Evolutionary conservation across 2,888 invertebrate genomes (phyloP).

Genomic region (Coleophora deauratella): DNA sequence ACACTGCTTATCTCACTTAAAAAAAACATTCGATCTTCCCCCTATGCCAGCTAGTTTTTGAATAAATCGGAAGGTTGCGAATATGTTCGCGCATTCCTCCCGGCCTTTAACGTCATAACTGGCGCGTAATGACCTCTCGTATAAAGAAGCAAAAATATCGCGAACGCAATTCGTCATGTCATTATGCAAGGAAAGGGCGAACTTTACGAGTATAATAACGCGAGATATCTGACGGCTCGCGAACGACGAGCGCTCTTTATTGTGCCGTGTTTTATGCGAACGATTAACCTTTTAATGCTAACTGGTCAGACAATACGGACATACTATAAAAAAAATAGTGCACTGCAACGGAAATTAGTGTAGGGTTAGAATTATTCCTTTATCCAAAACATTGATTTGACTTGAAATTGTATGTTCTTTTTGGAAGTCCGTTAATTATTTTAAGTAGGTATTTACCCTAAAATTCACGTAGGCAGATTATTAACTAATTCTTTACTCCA

Average conservation of each 20-base stretch:
- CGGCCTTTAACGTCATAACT: slow-evolving; percentile 40
- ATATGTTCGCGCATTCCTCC: slow-evolving; percentile 33
- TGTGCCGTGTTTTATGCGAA: slow-evolving; percentile 69
- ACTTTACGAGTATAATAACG: slow-evolving; percentile 73
- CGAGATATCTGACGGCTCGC: slow-evolving; percentile 66
- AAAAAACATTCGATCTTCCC: too few relatives aligned
- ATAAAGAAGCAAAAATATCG: slow-evolving; percentile 70
- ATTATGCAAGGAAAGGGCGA: slow-evolving; percentile 73
- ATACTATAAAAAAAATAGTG: slow-evolving; percentile 28
- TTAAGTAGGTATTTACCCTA: too few relatives aligned
- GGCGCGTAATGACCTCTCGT: slow-evolving; percentile 61
- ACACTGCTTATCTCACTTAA: too few relatives aligned
- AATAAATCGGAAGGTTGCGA: neutral
- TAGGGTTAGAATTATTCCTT: too few relatives aligned
- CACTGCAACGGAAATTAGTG: neutral
- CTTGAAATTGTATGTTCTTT: too few relatives aligned
- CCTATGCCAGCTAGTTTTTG: too few relatives aligned
- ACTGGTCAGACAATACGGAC: slow-evolving; percentile 48
- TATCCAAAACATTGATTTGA: too few relatives aligned
- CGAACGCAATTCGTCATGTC: slow-evolving; percentile 71
- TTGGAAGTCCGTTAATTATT: too few relatives aligned
- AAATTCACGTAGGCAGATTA: too few relatives aligned
- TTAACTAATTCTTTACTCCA: too few relatives aligned
- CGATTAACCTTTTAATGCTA: slow-evolving; percentile 71
- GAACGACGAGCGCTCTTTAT: slow-evolving; percentile 67